Conservation (phyloP, 2,113 vertebrate species). For the Echinops telfairi region DNA sequence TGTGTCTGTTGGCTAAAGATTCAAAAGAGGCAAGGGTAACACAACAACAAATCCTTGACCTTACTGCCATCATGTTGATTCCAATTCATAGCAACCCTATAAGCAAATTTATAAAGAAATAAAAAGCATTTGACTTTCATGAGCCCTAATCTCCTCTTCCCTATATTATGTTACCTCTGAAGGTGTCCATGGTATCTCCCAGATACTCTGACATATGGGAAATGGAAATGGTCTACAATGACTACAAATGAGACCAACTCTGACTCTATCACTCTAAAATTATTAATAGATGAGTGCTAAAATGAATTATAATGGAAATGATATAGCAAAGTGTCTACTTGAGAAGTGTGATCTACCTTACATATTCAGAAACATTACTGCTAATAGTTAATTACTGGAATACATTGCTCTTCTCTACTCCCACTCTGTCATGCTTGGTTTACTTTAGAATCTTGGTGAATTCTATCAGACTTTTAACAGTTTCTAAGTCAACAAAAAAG, state of each 20-base stretch:
- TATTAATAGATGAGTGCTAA: background rate
- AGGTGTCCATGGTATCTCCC: background rate
- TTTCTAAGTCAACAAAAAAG: background rate
- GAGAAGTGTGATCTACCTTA: slow-evolving; percentile 8
- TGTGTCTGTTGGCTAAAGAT: background rate
- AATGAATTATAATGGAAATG: slow-evolving; percentile 48
- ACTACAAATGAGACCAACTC: slow-evolving; percentile 4
- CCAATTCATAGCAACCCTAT: background rate
- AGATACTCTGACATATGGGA: background rate
- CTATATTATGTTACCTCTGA: slow-evolving; percentile 6
- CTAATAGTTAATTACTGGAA: background rate
- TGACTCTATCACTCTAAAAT: background rate
- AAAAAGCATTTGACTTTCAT: slow-evolving; percentile 48
- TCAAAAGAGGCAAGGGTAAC: slow-evolving; percentile 17
- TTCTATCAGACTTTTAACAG: background rate
- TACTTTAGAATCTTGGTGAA: slow-evolving; percentile 52
- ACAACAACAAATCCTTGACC: no score
- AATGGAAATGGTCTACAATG: slow-evolving; percentile 15
- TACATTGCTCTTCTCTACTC: background rate
- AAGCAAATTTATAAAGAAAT: slow-evolving; percentile 23
- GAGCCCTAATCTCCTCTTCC: background rate
- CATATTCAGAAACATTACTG: background rate
- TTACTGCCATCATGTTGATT: no score
- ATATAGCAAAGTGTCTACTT: slow-evolving; percentile 19
- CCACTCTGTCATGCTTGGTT: background rate